Evolutionary conservation across 2,113 vertebrate genomes (phyloP).

Genomic region (Xiphias gladius): DNA sequence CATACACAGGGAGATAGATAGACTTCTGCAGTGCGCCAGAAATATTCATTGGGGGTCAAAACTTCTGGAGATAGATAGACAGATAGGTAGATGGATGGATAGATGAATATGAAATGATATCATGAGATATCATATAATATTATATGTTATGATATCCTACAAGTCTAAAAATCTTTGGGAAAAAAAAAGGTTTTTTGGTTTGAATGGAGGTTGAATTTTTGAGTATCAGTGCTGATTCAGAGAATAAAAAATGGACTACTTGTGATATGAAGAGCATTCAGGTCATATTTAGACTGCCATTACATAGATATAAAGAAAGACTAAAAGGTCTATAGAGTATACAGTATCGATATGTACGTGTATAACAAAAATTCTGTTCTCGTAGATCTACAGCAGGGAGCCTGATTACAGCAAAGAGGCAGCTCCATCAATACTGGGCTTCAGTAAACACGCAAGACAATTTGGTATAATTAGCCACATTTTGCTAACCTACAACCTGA

Average conservation of each 20-base stretch:
- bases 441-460: conserved; percentile 6
- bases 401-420: conserved; percentile 4
- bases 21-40: too few relatives aligned
- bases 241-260: too few relatives aligned
- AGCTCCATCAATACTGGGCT: conserved; percentile 25
- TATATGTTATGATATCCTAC: too few relatives aligned
- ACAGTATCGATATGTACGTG: too few relatives aligned
- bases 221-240: neutral
- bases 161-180: too few relatives aligned
- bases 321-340: neutral
- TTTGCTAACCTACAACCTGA: conserved; percentile 30
- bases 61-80: neutral
- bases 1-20: neutral
- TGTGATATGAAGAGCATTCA: too few relatives aligned
- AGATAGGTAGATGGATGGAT: neutral
- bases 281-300: neutral
- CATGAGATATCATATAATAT: too few relatives aligned
- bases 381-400: neutral
- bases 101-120: too few relatives aligned
- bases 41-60: too few relatives aligned
- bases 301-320: neutral
- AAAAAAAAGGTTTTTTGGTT: too few relatives aligned
- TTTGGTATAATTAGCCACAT: conserved; percentile 41
- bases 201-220: too few relatives aligned
- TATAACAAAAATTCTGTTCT: neutral